Evolutionary conservation across 2,888 invertebrate species (phyloP), one percentile per base, ranked within the genome.

Genomic region (Aphrophora alni): DNA sequence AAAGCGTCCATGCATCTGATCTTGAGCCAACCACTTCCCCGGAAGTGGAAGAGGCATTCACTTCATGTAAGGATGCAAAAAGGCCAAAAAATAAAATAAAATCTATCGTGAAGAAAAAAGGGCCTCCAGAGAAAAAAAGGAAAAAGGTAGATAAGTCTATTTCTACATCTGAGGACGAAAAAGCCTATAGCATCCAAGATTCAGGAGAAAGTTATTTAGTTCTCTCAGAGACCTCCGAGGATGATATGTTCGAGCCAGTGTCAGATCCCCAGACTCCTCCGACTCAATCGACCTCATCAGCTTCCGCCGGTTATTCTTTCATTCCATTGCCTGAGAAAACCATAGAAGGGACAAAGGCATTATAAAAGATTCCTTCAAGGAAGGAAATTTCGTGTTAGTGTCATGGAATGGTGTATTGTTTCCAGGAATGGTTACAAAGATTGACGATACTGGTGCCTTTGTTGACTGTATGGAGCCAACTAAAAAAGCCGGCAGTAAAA

Each of bases 381-480:
- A 68, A 27, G 77, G 77, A 24, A 77, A 77, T 77, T 77, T 77
- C 38, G 77, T 77, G 14, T 26, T 77, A 27, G 77, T 77, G 17
- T 28, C 21, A 38, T 77, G 77, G 77, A 77, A 77, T 33, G 28
- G 68, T 27, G 1, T 77, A 27, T 28, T 27, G 28, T 68, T 77
- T 68, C 68, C 77, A 68, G 77, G 77, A 27, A 77, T 77, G 69
- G 38, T 68, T 21, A 68, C 28, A 33, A 68, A 12, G 26, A n/a
- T 77, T 38, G 33, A 68, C 38, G 76, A 51, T 24, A 21, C 17
- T 24, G 76, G 77, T 21, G 75, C 75, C 44, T 10, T 44, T 17
- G 72, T 72, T 21, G 72, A 72, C 12, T 72, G 72, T 27, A 72
- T 72, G 72, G 27, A 25, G 27, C 72, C 27, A 25, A 28, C 72